Conservation (phyloP, 2,888 invertebrate species). For the Capitulum mitella region DNA sequence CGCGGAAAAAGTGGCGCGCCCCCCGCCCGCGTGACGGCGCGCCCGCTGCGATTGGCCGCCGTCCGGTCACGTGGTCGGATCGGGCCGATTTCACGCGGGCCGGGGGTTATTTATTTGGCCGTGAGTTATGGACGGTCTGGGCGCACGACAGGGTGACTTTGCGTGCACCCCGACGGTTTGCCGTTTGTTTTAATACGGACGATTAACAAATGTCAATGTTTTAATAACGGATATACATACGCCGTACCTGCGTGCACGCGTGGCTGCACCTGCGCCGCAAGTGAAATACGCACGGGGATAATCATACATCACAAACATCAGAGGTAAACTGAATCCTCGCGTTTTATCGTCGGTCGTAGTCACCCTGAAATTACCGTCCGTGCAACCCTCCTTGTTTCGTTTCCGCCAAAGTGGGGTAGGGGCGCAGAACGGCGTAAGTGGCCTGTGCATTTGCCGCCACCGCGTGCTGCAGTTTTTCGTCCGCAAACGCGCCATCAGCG, state of each 20-base stretch:
- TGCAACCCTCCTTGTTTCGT: background rate
- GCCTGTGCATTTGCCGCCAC: background rate
- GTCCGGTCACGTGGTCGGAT: background rate
- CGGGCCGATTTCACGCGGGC: background rate
- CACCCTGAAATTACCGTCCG: too few relatives aligned
- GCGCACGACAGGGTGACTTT: background rate
- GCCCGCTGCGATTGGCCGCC: background rate
- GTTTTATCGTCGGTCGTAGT: too few relatives aligned
- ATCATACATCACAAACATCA: too few relatives aligned
- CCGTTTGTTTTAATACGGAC: background rate
- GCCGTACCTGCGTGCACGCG: background rate
- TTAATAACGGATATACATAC: background rate
- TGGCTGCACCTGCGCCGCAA: too few relatives aligned
- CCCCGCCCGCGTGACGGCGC: background rate
- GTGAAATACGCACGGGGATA: too few relatives aligned
- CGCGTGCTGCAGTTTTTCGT: background rate
- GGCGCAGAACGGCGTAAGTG: background rate
- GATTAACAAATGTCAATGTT: slow-evolving; percentile 13
- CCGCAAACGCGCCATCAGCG: slow-evolving; percentile 4
- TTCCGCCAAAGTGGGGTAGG: background rate
- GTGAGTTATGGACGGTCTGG: background rate
- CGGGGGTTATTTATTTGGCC: background rate
- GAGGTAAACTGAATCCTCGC: too few relatives aligned
- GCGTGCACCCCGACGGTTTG: background rate
- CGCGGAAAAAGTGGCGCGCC: slow-evolving; percentile 9